Percentiles rank a stretch among this genome's conserved stretches.
phyloP scores from a whole-genome alignment of 2,888 invertebrate genomes.

The Tachystola acroxantha region DNA sequence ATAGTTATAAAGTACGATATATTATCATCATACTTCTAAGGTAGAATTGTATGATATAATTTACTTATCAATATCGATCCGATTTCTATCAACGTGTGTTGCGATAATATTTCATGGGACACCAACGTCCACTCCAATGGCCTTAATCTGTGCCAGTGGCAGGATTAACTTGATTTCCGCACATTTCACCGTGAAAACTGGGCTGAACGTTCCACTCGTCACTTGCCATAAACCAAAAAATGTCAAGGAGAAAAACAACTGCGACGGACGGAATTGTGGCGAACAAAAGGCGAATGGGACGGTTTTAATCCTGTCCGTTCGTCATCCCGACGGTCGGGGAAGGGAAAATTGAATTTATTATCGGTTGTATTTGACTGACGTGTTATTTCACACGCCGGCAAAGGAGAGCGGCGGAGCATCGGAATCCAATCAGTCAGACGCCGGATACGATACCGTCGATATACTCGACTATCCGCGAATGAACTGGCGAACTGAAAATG shows the following conservation, averaged over 20 bases:
- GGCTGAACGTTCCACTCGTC: slow-evolving; percentile 11
- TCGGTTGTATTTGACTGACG: slow-evolving; percentile 75
- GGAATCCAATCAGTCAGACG: slow-evolving; percentile 69
- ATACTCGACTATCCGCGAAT: slow-evolving; percentile 40
- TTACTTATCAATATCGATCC: no score
- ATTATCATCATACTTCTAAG: no score
- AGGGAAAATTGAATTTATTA: slow-evolving; percentile 77
- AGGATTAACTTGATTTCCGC: no score
- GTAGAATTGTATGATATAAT: no score
- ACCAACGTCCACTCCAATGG: no score
- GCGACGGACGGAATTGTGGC: slow-evolving; percentile 49
- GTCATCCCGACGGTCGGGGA: slow-evolving; percentile 56
- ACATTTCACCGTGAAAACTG: slow-evolving; percentile 6
- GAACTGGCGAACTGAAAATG: slow-evolving; percentile 53
- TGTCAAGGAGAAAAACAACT: slow-evolving; percentile 32
- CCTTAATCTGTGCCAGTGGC: no score
- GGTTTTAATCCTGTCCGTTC: slow-evolving; percentile 71
- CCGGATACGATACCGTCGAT: slow-evolving; percentile 48
- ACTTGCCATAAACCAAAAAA: slow-evolving; percentile 21
- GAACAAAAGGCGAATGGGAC: slow-evolving; percentile 70
- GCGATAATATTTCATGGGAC: no score
- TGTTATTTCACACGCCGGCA: slow-evolving; percentile 72
- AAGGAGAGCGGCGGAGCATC: slow-evolving; percentile 45
- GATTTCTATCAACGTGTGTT: no score
- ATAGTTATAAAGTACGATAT: no score